These are phyloP conservation scores for Liodrosophila aerea DNA, from an alignment of 2,888 invertebrate species.

Conservation along the genomic window DNA sequence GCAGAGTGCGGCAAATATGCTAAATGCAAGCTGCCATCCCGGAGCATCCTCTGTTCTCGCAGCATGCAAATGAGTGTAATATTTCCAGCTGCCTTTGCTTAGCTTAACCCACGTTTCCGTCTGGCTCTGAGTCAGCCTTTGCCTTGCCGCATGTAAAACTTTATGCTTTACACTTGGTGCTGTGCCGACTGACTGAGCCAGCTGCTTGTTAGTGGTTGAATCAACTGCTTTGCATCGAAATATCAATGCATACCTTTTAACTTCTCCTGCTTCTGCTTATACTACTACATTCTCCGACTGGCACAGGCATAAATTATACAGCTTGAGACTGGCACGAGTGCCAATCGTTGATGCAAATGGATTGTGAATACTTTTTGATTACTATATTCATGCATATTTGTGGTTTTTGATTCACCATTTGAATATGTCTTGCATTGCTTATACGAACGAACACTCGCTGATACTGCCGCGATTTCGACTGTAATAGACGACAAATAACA, in stretches of 20 bases:
- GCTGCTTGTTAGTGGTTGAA: slow-evolving; percentile 62
- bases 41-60: slow-evolving; percentile 29
- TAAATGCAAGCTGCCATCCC: slow-evolving; percentile 56
- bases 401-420: too few relatives aligned
- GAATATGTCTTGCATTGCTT: too few relatives aligned
- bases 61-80: slow-evolving; percentile 69
- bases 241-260: slow-evolving; percentile 57
- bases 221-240: slow-evolving; percentile 70
- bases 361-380: too few relatives aligned
- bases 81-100: slow-evolving; percentile 42
- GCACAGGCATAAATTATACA: too few relatives aligned
- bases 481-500: too few relatives aligned
- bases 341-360: slow-evolving; percentile 20
- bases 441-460: too few relatives aligned
- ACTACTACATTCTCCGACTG: slow-evolving; percentile 49
- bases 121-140: not conserved
- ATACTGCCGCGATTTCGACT: too few relatives aligned
- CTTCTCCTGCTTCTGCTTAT: slow-evolving; percentile 54
- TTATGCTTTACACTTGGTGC: not conserved
- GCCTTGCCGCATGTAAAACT: not conserved
- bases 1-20: slow-evolving; percentile 67
- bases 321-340: slow-evolving; percentile 37
- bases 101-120: slow-evolving; percentile 5
- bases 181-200: slow-evolving; percentile 19
- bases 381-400: too few relatives aligned